Evolutionary conservation across 2,797 vertebrate genomes (phyloP).

Genomic region (Prionace glauca): DNA sequence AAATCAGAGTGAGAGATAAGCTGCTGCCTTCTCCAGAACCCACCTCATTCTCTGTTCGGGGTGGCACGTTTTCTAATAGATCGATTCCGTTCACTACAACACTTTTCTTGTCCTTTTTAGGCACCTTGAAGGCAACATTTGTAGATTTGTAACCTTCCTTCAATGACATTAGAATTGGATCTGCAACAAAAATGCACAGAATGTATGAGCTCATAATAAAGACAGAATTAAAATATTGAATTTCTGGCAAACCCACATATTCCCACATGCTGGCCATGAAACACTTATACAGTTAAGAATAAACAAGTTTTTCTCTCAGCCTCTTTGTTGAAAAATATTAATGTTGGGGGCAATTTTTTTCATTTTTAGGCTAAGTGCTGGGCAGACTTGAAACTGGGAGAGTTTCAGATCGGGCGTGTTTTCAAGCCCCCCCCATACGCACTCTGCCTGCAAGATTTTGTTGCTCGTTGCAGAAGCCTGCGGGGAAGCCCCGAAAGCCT

Average conservation of each 20-base stretch:
- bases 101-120: conserved; percentile 81
- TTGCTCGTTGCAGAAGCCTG: too few species aligned
- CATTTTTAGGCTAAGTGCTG: too few species aligned
- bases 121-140: conserved; percentile 84
- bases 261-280: not conserved
- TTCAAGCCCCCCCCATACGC: too few species aligned
- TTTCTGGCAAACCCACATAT: not conserved
- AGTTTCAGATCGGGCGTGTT: too few species aligned
- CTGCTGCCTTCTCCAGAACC: conserved; percentile 29
- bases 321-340: not conserved
- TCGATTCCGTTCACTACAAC: conserved; percentile 93
- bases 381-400: too few species aligned
- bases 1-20: not conserved
- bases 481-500: too few species aligned
- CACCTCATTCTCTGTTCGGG: conserved; percentile 93
- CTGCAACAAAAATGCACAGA: conserved; percentile 52
- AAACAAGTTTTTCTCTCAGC: not conserved
- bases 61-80: conserved; percentile 89
- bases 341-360: not conserved
- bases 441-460: too few species aligned
- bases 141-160: conserved; percentile 86
- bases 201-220: not conserved
- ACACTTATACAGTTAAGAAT: not conserved
- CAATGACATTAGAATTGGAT: conserved; percentile 88
- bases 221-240: not conserved